Evolutionary conservation across 2,113 vertebrate species (phyloP).

Genomic region (Pogonocichla stellata): DNA sequence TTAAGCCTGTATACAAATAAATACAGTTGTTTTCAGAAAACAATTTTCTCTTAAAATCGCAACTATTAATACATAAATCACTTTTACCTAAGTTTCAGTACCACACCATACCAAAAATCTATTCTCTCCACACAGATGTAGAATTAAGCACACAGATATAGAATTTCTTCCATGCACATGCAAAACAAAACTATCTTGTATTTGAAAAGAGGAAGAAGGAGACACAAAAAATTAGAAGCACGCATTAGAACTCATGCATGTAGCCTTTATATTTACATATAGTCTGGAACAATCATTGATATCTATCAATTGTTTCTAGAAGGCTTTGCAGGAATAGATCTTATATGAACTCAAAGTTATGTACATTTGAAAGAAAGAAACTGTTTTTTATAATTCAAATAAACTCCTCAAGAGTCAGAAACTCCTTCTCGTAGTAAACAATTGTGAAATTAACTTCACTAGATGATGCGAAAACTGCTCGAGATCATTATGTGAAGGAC

Average conservation of each 20-base stretch:
- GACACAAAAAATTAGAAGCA: not conserved
- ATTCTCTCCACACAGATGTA: not conserved
- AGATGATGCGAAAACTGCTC: not conserved
- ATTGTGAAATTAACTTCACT: not conserved
- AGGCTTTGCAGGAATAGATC: not conserved
- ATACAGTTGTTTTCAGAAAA: not conserved
- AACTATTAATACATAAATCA: not conserved
- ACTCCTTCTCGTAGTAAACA: not conserved
- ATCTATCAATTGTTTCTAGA: fast-evolving
- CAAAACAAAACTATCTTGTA: not conserved
- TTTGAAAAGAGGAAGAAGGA: not conserved
- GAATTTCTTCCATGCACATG: not conserved
- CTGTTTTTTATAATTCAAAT: not conserved
- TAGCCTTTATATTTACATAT: not conserved
- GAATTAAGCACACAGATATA: not conserved
- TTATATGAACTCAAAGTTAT: not conserved
- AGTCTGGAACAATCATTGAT: not conserved
- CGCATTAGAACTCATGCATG: fast-evolving
- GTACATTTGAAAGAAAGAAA: not conserved
- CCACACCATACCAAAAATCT: not conserved
- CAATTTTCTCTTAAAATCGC: not conserved
- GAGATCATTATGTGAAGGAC: not conserved
- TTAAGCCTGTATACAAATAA: not conserved
- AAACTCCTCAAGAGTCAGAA: not conserved
- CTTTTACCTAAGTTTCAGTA: not conserved